phyloP scores from a whole-genome alignment of 2,113 vertebrate genomes.

The Syrmaticus mikado region DNA sequence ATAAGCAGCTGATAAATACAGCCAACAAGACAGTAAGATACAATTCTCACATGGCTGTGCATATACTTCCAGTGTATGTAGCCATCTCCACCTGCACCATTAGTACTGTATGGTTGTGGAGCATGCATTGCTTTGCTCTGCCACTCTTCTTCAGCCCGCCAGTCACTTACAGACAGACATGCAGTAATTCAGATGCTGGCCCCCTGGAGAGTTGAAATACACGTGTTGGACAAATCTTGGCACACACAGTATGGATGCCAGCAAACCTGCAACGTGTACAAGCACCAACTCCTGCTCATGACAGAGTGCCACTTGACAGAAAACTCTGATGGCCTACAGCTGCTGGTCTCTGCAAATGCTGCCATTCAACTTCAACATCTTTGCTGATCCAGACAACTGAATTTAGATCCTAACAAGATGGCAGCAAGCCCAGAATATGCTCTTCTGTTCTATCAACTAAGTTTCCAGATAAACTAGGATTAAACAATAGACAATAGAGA shows the following conservation, averaged over 20 bases:
- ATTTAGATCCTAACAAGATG: conserved; percentile 28
- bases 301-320: not conserved
- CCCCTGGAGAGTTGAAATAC: not conserved
- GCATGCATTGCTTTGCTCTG: accelerated
- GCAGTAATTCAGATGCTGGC: not conserved
- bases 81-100: not conserved
- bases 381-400: conserved; percentile 1
- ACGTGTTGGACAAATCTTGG: not conserved
- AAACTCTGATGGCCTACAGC: not conserved
- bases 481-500: not conserved
- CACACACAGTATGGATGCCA: not conserved
- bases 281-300: not conserved
- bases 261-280: not conserved
- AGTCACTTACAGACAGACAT: not conserved
- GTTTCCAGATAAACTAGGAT: not conserved
- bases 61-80: not conserved
- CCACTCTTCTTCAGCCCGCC: not conserved
- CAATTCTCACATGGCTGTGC: not conserved
- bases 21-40: not conserved
- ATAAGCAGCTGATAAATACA: not conserved
- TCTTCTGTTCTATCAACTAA: conserved; percentile 9
- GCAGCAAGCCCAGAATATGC: conserved; percentile 48
- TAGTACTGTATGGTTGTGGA: not conserved
- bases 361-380: not conserved
- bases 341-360: not conserved